Evolutionary conservation across 2,797 vertebrate species (phyloP), one percentile per base, ranked within the genome.

Genomic region (Poecilia gillii): DNA sequence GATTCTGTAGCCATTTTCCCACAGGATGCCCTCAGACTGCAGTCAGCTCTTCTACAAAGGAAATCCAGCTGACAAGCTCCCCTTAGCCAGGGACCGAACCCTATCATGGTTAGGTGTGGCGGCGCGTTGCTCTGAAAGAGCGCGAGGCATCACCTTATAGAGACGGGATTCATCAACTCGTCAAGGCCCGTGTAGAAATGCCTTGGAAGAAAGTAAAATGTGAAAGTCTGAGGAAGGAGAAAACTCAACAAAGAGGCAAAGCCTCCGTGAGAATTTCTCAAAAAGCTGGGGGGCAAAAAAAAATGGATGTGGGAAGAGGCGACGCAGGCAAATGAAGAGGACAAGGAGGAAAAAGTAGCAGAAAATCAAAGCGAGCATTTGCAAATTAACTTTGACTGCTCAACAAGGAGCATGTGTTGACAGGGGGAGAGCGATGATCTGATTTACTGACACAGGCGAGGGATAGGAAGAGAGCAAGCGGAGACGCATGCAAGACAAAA

Each of bases 381-480:
- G 90, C 92, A 95, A 95, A 96, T 96, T 90, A 94, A 91, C 86
- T 94, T 88, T 94, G 95, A 96, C 95, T 94, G 93, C 92, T 95
- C 95, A 94, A 96, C 95, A 92, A 95, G 95, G 91, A 94, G 92
- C 81, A 64, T 3, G 87, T 93, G 93, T 93, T 95, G 96, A 96
- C 94, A 91, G 86, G 92, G 57, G 91, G 92, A 93, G 91, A 87
- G 88, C 74, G 85, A 86, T 95, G 94, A 96, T 95, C 92, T 91
- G 95, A 96, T 95, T 94, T 94, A 93, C 92, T 88, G 93, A 94
- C 94, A 94, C 90, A 79, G 88, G 91, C 89, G 80, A 91, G 88
- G 84, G 79, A 90, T 86, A 47, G 90, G 75, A 83, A 79, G 87
- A 81, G 79, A 84, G 88, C 91, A 81, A 85, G 90, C 84, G 73